Evolutionary conservation across 2,888 invertebrate species (phyloP), one percentile per base, ranked within the genome.

Genomic region (Sphaerophoria rueppellii): DNA sequence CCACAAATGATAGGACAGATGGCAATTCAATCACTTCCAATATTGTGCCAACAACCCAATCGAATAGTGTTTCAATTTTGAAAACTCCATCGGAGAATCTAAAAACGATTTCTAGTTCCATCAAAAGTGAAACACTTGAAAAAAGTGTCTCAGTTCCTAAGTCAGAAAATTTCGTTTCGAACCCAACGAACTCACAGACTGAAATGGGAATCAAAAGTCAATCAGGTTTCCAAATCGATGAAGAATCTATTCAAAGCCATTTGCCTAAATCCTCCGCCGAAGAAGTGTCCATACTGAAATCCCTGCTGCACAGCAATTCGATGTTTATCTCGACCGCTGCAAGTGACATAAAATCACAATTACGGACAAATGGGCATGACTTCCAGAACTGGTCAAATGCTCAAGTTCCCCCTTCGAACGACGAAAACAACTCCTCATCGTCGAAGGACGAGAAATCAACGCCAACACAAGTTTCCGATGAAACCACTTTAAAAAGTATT

Each of bases 401-500:
- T 6, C n/a, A 40, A 6, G 11, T n/a, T n/a, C n/a, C n/a, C n/a
- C 50, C 65, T 6, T 11, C 65, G 6, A 43, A 32, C 37, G 52
- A 43, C 37, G 52, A 43, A 60, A 14, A 67, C 37, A 16, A 37
- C 37, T 16, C 50, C 0, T 11, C 37, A 1, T 35, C 54, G 4
- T 6, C 14, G 5, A 24, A 32, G 2, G 65, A 60, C 3, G 54
- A 58, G 2, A 32, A 52, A n/a, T 40, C 65, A 52, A 40, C 37
- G 54, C 24, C 4, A 11, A 63, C 48, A 14, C 34, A 46, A 48
- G 34, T 14, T 63, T 46, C 60, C 37, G 79, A 55, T 46, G 58
- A 73, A n/a, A 5, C 69, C 37, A 70, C 73, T 12, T 37, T 81
- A 57, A 52, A 12, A 70, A 85, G 81, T 81, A 85, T 85, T 85